phyloP scores from a whole-genome alignment of 2,797 vertebrate species.

The Cheirogaleus major region DNA sequence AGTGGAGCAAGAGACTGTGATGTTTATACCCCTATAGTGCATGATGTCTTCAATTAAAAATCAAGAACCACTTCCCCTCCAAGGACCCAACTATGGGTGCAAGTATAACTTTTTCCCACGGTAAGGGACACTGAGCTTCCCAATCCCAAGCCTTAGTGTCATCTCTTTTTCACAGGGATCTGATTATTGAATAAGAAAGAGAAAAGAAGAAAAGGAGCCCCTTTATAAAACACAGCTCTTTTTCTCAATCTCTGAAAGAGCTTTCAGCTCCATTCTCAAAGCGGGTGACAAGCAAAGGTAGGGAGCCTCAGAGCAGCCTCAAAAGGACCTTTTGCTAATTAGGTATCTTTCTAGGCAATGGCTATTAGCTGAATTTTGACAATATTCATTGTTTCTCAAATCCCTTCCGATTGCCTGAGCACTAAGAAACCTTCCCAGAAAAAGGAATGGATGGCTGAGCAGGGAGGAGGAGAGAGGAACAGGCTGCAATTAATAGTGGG shows the following conservation, averaged over 20 bases:
- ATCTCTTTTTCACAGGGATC: neutral
- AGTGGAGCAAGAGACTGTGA: neutral
- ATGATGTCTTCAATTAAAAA: slow-evolving; percentile 2
- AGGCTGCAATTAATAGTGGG: neutral
- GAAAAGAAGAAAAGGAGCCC: neutral
- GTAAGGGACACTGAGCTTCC: neutral
- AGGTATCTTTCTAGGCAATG: slow-evolving; percentile 34
- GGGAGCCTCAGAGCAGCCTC: neutral
- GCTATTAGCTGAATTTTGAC: neutral
- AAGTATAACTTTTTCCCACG: neutral
- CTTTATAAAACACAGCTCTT: neutral
- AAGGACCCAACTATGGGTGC: neutral
- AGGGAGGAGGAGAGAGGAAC: neutral
- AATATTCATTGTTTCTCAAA: neutral
- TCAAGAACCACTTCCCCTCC: neutral
- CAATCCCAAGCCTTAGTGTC: neutral
- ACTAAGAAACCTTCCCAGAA: slow-evolving; percentile 22
- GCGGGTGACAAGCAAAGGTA: neutral
- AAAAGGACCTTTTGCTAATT: neutral
- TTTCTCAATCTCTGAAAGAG: slow-evolving; percentile 4
- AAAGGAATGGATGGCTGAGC: neutral
- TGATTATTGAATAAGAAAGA: slow-evolving; percentile 35
- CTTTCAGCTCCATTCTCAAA: neutral
- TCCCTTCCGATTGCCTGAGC: neutral
- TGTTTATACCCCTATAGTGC: neutral